Percentiles rank a stretch among this genome's conserved stretches.
Conservation (phyloP, 2,888 invertebrate genomes). For the Lepidonotus clava region DNA sequence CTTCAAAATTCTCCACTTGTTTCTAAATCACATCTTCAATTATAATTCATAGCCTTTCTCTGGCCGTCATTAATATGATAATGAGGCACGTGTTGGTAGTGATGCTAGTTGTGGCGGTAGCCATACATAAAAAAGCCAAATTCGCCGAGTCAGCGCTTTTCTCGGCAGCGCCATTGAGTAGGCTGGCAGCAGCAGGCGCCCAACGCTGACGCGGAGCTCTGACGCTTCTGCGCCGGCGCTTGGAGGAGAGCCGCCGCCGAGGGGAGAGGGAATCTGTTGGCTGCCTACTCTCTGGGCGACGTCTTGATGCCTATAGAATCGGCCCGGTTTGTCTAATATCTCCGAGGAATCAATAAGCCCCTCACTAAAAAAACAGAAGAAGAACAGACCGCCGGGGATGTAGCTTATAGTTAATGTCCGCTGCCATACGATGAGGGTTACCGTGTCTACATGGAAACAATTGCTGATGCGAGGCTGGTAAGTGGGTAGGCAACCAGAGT, state of each 20-base stretch:
- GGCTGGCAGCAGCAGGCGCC: background rate
- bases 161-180: background rate
- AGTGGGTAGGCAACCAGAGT: background rate
- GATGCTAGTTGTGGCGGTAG: background rate
- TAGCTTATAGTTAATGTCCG: too few relatives aligned
- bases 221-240: background rate
- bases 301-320: background rate
- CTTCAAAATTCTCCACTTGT: too few relatives aligned
- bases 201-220: background rate
- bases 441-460: too few relatives aligned
- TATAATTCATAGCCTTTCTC: too few relatives aligned
- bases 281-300: background rate
- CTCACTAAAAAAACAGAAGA: too few relatives aligned
- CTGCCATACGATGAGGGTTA: too few relatives aligned
- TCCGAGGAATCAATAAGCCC: too few relatives aligned
- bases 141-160: constrained; percentile 13
- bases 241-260: background rate
- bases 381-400: too few relatives aligned
- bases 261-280: background rate
- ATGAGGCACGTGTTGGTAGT: background rate
- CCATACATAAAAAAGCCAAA: background rate
- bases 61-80: constrained; percentile 19
- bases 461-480: background rate
- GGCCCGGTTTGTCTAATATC: background rate
- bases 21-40: background rate